Evolutionary conservation across 1,140 invertebrate genomes (phyloP), one percentile per base, ranked within the genome.

Genomic region (Yoshiicerus persimilis): DNA sequence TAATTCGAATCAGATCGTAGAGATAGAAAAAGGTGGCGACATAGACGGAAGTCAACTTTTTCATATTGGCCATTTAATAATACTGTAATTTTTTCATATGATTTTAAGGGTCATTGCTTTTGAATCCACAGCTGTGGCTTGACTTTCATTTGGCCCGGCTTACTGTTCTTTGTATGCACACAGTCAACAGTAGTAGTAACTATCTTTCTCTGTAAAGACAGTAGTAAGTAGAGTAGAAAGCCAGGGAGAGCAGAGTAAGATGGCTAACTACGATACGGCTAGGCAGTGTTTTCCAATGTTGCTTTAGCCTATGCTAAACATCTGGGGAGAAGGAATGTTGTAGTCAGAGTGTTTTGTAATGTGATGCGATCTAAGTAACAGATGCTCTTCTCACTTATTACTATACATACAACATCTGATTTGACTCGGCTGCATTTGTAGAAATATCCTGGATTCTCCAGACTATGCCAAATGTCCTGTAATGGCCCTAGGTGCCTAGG

Each of bases 71-170:
- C 75, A 80, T 80, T 80, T 80, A 80, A 80, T 80, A 80, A 80
- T 80, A 36, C 75, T 30, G 75, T 80, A 80, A 80, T 80, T 80
- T 80, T 80, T 80, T 80, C 75, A 80, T 80, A 80, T 32, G 75
- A 32, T 80, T 80, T 80, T 80, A 80, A 80, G 75, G 75, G 75
- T 80, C 75, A 80, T 80, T 80, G 75, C 75, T 80, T 80, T 80
- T 80, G 75, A 80, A 80, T 80, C 75, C 75, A 34, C 75, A 80
- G 30, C 75, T 80, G 75, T 80, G 75, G 75, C 75, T 80, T 80
- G 16, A 80, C 75, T 80, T 80, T 80, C 75, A 38, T 70, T 70
- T 70, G 62, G 23, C 62, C 39, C 39, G 16, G 11, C 41, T 47
- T 41, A 41, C 39, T 13, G 16, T 41, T 10, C 39, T 41, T 13